Base-by-base conservation (phyloP, 2,888 invertebrate species). In the Caenorhabditis sp. region DNA sequence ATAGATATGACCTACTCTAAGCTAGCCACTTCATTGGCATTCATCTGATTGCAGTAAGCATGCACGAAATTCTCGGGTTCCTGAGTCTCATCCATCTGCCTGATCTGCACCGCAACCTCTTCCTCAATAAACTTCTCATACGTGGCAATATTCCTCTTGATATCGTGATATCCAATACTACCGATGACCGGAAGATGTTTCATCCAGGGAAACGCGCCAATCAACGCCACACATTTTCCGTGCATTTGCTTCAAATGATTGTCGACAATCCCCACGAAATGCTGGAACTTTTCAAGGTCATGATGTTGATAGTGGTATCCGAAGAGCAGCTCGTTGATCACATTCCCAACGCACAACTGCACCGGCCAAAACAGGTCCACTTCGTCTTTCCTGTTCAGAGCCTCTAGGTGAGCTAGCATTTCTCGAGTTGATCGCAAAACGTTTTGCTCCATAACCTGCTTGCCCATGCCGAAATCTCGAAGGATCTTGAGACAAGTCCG, bases 301-400 rank as follows among this genome's bases (percentile, higher is more conserved):
- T 80, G 53, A 44, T 83, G 70, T 1, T 61, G 62, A 68, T 77
- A 85, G n/a, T 76, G 79, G 53, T 80, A 82, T 8, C 88, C 87
- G 55, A 87, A 86, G 0, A 88, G 69, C 2, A 77, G 56, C n/a
- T 85, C 77, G 72, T 84, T 84, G 72, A 88, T 88, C 9, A 88
- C 80, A 61, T 88, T 88, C 11, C 84, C 85, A 8, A 88, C 83
- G 35, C 85, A 84, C 2, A 88, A 50, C 82, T 88, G 78, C 15
- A 85, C 67, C 9, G 85, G 85, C 85, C 81, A 80, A 32, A 77
- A 69, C 47, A 85, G 37, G 32, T 85, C 82, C 11, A 83, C 65
- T 4, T 74, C 50, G 5, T 70, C 28, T 20, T 67, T 68, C 1
- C 62, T 26, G 0, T 32, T 11, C 4, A 83, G 22, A 1, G 26